A percentile compares a stretch with the other conserved stretches of the same genome.
These are phyloP conservation scores for Drosophila novamexicana DNA, from an alignment of 1,140 invertebrate species.

Conservation along the genomic window DNA sequence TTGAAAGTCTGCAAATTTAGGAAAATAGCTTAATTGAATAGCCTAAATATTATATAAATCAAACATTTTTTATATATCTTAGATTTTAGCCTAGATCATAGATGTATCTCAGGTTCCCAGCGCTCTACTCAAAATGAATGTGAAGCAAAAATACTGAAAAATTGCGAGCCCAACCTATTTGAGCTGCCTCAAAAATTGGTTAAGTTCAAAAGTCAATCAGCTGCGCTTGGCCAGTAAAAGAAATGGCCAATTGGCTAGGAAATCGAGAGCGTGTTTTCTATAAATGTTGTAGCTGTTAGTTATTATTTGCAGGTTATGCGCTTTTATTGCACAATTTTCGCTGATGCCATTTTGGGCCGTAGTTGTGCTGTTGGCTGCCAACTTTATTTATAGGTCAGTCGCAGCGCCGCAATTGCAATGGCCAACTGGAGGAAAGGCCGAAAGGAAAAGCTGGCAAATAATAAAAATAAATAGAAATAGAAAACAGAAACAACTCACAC, in stretches of 20 bases:
- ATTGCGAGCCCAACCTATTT: no score
- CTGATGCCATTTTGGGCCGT: slow-evolving; percentile 63
- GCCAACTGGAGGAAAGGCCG: slow-evolving; percentile 39
- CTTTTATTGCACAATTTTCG: slow-evolving; percentile 75
- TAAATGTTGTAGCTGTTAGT: slow-evolving; percentile 22
- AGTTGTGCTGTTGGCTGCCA: slow-evolving; percentile 63
- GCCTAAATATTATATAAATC: no score
- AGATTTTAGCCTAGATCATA: no score
- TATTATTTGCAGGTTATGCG: slow-evolving; percentile 63
- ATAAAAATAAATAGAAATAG: slow-evolving; percentile 19
- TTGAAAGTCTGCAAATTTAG: no score
- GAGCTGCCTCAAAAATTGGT: slow-evolving; percentile 20
- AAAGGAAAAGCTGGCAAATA: slow-evolving; percentile 33
- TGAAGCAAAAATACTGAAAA: no score
- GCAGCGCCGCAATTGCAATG: slow-evolving; percentile 35
- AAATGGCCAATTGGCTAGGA: slow-evolving; percentile 47
- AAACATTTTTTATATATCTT: no score
- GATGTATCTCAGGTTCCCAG: no score
- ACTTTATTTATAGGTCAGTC: slow-evolving; percentile 80
- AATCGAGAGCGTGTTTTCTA: slow-evolving; percentile 34
- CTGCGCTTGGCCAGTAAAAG: slow-evolving; percentile 34
- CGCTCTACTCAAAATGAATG: no score
- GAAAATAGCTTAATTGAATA: no score
- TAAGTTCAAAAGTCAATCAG: slow-evolving; percentile 40
- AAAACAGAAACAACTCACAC: slow-evolving; percentile 25